These are phyloP conservation scores for Pollenia labialis DNA, from an alignment of 2,888 invertebrate genomes.

Conservation along the genomic window DNA sequence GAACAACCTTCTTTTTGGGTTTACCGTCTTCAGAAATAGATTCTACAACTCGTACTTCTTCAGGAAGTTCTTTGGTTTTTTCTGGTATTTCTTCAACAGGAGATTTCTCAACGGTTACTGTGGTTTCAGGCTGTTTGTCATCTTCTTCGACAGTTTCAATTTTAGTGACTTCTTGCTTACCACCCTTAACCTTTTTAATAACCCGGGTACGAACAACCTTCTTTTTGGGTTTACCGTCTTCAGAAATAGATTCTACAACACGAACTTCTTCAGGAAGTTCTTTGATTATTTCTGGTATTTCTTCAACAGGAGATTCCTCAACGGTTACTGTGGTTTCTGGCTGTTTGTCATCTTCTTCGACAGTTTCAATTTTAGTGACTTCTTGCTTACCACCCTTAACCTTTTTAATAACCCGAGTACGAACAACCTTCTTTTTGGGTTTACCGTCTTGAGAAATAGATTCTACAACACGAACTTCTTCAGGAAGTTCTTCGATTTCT, in stretches of 20 bases:
- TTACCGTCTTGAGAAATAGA: constrained; percentile 60
- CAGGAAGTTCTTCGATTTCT: constrained; percentile 56
- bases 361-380: constrained; percentile 67
- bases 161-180: constrained; percentile 82
- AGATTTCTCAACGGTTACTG: constrained; percentile 75
- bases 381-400: constrained; percentile 67
- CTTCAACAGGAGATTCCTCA: constrained; percentile 55
- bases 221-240: constrained; percentile 67
- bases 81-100: constrained; percentile 77
- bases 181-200: constrained; percentile 66
- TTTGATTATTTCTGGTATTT: constrained; percentile 25
- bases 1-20: constrained; percentile 79
- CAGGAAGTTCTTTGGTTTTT: constrained; percentile 78
- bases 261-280: constrained; percentile 66
- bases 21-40: constrained; percentile 79
- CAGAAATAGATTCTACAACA: constrained; percentile 52
- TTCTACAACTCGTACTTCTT: constrained; percentile 49
- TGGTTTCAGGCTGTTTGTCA: constrained; percentile 82
- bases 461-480: constrained; percentile 61
- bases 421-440: constrained; percentile 58
- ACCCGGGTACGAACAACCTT: constrained; percentile 64
- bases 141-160: constrained; percentile 83
- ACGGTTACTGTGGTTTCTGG: constrained; percentile 69
- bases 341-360: constrained; percentile 69
- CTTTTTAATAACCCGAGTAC: constrained; percentile 67